Percentiles rank a stretch among this genome's conserved stretches.
Evolutionary conservation across 2,113 vertebrate genomes (phyloP).

Genomic region (Pipra filicauda): DNA sequence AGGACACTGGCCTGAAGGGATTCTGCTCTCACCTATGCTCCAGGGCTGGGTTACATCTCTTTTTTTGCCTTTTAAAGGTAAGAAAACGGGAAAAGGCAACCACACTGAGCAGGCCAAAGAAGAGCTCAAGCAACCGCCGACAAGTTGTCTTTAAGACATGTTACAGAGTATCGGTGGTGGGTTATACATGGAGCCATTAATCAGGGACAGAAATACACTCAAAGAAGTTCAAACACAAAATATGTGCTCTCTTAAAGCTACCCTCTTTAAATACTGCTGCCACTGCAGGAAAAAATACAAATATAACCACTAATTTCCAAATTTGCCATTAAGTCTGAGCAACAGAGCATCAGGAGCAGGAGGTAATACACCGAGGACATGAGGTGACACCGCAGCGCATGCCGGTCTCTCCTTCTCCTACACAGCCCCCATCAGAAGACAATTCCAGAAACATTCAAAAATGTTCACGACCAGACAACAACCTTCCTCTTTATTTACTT

Average conservation of each 20-base stretch:
- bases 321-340: not conserved
- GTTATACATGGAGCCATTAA: not conserved
- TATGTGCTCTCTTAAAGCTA: not conserved
- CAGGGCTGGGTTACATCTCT: not conserved
- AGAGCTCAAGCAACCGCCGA: not conserved
- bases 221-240: not conserved
- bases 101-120: not conserved
- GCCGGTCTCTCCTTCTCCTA: not conserved
- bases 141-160: not conserved
- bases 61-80: not conserved
- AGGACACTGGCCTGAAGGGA: not conserved
- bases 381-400: not conserved
- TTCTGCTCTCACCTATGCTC: not conserved
- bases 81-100: not conserved
- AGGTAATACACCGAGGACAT: not conserved
- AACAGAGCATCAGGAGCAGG: not conserved
- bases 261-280: not conserved
- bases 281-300: not conserved
- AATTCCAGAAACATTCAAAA: slow-evolving; percentile 6
- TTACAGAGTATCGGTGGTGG: not conserved
- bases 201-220: not conserved
- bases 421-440: not conserved
- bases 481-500: not conserved
- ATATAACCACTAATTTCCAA: not conserved
- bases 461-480: not conserved